These are phyloP conservation scores for Lepidurus apus DNA, from an alignment of 1,140 invertebrate species.

Conservation along the genomic window DNA sequence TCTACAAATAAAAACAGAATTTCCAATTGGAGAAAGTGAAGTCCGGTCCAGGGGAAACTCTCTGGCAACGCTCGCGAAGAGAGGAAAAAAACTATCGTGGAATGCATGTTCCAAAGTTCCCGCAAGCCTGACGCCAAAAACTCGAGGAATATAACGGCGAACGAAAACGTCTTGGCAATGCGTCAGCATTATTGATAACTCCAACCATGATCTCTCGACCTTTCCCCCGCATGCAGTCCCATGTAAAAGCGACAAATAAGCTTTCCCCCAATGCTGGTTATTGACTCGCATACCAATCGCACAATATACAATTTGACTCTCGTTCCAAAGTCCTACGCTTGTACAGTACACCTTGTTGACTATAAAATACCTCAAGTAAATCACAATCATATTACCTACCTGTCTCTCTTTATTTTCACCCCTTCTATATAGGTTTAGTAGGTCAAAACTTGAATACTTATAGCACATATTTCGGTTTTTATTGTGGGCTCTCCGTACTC, in stretches of 20 bases:
- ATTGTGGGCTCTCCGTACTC: too few species aligned
- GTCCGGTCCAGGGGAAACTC: background rate
- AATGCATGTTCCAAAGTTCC: background rate
- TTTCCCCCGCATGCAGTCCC: background rate
- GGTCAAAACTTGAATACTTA: slow-evolving; percentile 1
- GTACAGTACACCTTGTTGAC: too few species aligned
- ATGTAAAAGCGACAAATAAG: slow-evolving; percentile 19
- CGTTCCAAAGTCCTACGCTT: too few species aligned
- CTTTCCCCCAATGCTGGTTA: background rate
- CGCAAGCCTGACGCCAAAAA: background rate
- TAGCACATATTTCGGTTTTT: background rate
- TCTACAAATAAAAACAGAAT: background rate
- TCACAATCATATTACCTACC: background rate
- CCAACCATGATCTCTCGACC: slow-evolving; percentile 9
- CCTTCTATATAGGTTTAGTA: background rate
- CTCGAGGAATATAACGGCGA: background rate
- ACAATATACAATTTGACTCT: background rate
- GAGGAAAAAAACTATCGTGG: background rate
- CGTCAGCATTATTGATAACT: slow-evolving; percentile 22
- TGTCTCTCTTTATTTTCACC: background rate
- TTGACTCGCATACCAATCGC: slow-evolving; percentile 14
- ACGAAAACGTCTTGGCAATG: slow-evolving; percentile 7
- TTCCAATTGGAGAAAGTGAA: slow-evolving; percentile 16
- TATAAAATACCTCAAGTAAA: background rate
- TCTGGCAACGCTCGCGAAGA: background rate